Base-by-base conservation (phyloP, 2,888 invertebrate species). In the Boloria euphrosyne region DNA sequence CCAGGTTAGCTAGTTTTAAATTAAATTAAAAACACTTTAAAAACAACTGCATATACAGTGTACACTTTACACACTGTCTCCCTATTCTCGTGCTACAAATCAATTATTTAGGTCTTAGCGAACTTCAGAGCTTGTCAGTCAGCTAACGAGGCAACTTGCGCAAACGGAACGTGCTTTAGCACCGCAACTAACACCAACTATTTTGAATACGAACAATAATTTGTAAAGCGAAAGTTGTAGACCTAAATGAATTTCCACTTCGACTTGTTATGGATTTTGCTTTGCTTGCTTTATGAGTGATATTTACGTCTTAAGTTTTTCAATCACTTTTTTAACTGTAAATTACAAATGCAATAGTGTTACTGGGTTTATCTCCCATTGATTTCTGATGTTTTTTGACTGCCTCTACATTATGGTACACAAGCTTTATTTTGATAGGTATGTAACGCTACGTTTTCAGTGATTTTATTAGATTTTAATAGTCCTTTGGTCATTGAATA, bases 171-270 rank as follows among this genome's bases (percentile, higher is more conserved):
- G 77, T 78, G 77, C 72, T 73, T 55, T 71, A 75, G 74, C 75
- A 72, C 75, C 71, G 69, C 71, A 70, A 74, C 76, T 75, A 74
- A 74, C 72, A 61, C 69, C 60, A 78, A 78, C 78, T 80, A 76
- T 78, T 74, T 72, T 66, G 68, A 75, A 55, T 63, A 46, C 47
- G 13, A 60, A 62, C 67, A 62, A 65, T 66, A 57, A 65, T 69
- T 65, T 66, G 58, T 62, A 70, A 71, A 71, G 64, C 70, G 70
- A 73, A 62, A 61, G 57, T 66, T 66, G 59, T 65, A 50, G 57
- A 55, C 58, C 14, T 13, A 62, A 65, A 61, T 65, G 66, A 66
- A 69, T 66, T 69, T 69, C 49, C 55, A 47, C 60, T 54, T 18
- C 43, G 27, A 53, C 47, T 63, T 60, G 43, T 54, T 65, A 55